Evolutionary conservation across 2,797 vertebrate genomes (phyloP).

Genomic region (Microctenopoma steveboyesi): DNA sequence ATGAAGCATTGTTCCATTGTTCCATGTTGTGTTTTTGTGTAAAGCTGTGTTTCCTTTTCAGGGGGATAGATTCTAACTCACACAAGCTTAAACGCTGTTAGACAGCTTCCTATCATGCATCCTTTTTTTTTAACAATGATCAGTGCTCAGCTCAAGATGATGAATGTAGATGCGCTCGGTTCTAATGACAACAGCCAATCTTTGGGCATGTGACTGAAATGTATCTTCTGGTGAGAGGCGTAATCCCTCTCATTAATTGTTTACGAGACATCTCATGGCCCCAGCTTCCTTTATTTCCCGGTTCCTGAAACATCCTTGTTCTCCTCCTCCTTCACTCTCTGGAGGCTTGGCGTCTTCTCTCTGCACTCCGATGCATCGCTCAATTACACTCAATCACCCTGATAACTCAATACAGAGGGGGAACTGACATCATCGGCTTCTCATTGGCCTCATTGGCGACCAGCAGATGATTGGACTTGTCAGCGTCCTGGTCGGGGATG

Average conservation of each 20-base stretch:
- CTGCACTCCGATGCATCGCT: slow-evolving; percentile 74
- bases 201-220: not conserved
- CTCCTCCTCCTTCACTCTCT: slow-evolving; percentile 52
- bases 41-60: not conserved
- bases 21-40: not conserved
- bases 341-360: slow-evolving; percentile 62
- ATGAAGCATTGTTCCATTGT: not conserved
- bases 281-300: slow-evolving; percentile 51
- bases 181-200: not conserved
- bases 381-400: slow-evolving; percentile 78
- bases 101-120: not conserved
- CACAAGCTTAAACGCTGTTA: not conserved
- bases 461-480: slow-evolving; percentile 67
- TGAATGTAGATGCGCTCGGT: not conserved
- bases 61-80: not conserved
- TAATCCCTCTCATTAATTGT: slow-evolving; percentile 38
- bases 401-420: slow-evolving; percentile 76
- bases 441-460: slow-evolving; percentile 65
- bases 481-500: slow-evolving; percentile 38
- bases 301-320: slow-evolving; percentile 66
- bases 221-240: slow-evolving; percentile 18
- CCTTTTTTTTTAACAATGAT: not conserved
- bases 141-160: not conserved
- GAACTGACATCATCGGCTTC: slow-evolving; percentile 77
- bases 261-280: slow-evolving; percentile 43